Percentiles rank a stretch among this genome's conserved stretches.
Evolutionary conservation across 2,888 invertebrate species (phyloP).

Genomic region (Monoplex corrugatus): DNA sequence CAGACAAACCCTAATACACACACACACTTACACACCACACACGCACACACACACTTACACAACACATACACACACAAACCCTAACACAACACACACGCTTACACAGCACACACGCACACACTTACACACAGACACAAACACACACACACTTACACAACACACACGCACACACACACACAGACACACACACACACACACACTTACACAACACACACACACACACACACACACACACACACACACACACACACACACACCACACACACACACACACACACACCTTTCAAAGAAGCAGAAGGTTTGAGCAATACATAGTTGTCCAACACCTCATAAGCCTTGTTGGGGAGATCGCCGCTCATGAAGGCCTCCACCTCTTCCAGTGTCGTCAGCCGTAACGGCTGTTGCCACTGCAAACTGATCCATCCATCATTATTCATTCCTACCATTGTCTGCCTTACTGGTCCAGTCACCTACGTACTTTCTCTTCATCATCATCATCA

Average conservation of each 20-base stretch:
- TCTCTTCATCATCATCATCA: not conserved
- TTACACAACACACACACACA: not conserved
- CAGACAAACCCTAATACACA: not conserved
- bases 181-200: no score
- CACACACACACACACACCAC: not conserved
- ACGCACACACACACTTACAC: not conserved
- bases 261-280: not conserved
- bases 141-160: no score
- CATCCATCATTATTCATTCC: not conserved
- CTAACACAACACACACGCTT: no score
- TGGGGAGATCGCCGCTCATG: constrained; percentile 56
- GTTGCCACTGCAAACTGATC: constrained; percentile 59
- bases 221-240: constrained; percentile 1
- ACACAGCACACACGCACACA: not conserved
- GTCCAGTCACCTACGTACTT: not conserved
- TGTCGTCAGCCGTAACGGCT: constrained; percentile 57
- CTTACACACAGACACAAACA: no score
- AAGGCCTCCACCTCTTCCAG: constrained; percentile 56
- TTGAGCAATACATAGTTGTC: not conserved
- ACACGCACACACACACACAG: no score
- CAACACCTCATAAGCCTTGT: not conserved
- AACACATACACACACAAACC: not conserved
- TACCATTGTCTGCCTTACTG: no score
- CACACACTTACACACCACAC: not conserved
- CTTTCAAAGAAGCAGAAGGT: not conserved